Evolutionary conservation across 2,888 invertebrate species (phyloP), one percentile per base, ranked within the genome.

Genomic region (Sphaerophoria taeniata): DNA sequence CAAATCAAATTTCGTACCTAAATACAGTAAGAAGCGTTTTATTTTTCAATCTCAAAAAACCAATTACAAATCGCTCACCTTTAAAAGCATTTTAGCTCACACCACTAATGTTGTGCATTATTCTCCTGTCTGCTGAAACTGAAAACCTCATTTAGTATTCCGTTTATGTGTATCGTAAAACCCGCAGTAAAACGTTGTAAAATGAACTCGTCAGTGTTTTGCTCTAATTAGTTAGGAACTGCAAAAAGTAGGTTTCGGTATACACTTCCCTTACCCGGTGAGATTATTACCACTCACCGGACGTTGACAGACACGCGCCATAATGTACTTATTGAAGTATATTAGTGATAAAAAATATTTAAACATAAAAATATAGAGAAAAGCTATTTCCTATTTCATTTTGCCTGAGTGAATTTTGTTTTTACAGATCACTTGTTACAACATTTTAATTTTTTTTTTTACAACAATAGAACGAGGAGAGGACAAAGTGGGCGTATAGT

Each of bases 191-290:
- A 65, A 6, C 3, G 3, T 6, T 36, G 49, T 6, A 16, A 3
- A 63, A 63, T 63, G 11, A 63, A 63, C 63, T 49, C 49, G 63
- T 63, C 63, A 63, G 14, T 49, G 14, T 33, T 60, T 63, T 12
- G 16, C 63, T 49, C 63, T 63, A 65, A 65, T 65, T 65, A 65
- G 65, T 36, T 49, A 49, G n/a, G n/a, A n/a, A n/a, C 16, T 65
- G 34, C 34, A 63, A 65, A 65, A 49, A 11, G 24, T n/a, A 11
- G 11, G 4, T 31, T 24, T 24, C 1, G 24, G 5, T 43, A 39
- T 12, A 24, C 14, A 7, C 9, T 9, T 39, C 39, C 7, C 6
- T 0, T 7, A 14, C 33, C 24, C 24, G 24, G 24, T 2, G 24
- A 24, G 24, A 24, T 24, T 24, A 34, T 33, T 34, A 49, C 49